A percentile compares a stretch with the other conserved stretches of the same genome.
Conservation (phyloP, 2,113 vertebrate genomes). For the Centrocercus urophasianus region DNA sequence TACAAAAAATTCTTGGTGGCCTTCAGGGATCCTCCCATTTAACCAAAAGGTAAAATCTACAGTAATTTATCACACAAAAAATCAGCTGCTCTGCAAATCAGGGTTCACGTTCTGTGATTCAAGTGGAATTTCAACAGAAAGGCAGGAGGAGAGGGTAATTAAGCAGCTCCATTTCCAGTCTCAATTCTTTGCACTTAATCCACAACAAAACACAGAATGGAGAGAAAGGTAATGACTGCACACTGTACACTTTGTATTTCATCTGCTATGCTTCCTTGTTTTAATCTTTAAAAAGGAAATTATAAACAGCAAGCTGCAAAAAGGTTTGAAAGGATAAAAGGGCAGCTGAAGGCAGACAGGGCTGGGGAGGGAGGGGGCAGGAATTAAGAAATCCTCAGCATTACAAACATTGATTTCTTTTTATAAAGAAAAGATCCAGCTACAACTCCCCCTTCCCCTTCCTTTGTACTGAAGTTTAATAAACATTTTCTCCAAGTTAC, state of each 20-base stretch:
- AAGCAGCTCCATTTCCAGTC: not conserved
- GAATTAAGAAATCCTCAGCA: not conserved
- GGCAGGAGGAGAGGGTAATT: not conserved
- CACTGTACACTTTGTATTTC: not conserved
- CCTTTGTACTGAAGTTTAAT: constrained; percentile 30
- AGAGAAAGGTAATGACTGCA: not conserved
- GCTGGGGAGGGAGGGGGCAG: not conserved
- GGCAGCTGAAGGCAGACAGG: not conserved
- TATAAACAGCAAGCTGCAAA: not conserved
- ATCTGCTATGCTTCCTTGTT: not conserved
- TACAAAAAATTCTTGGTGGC: not conserved
- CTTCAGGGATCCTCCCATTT: not conserved
- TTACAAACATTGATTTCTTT: not conserved
- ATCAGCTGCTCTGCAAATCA: not conserved
- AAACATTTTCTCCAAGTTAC: constrained; percentile 40
- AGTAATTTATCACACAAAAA: not conserved
- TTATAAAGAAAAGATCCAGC: not conserved
- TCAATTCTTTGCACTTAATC: not conserved
- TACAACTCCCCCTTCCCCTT: not conserved
- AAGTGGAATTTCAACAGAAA: not conserved
- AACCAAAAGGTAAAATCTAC: constrained; percentile 19
- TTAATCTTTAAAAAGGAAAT: not conserved
- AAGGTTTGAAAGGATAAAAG: not conserved
- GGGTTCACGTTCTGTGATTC: not conserved
- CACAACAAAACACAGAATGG: not conserved